These are phyloP conservation scores for Rhabdornis inornatus DNA, from an alignment of 2,113 vertebrate genomes.

Conservation along the genomic window DNA sequence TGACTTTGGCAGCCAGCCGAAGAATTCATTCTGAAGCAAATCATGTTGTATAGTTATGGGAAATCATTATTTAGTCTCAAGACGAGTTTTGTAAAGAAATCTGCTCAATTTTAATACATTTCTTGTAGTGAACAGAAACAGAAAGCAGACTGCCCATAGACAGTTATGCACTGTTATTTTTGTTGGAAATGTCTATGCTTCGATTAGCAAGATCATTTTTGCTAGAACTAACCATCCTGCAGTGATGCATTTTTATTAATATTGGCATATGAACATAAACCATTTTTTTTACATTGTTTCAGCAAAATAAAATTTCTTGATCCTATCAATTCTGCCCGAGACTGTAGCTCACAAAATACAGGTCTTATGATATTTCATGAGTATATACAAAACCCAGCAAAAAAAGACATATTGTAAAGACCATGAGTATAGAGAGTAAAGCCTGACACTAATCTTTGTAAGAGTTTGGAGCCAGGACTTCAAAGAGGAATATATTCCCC, in stretches of 20 bases:
- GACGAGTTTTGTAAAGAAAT: background rate
- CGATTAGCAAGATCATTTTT: background rate
- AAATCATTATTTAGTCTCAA: background rate
- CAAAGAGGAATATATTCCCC: background rate
- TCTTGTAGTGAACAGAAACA: background rate
- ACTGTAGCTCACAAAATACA: background rate
- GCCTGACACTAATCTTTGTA: background rate
- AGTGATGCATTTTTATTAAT: background rate
- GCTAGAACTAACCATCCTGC: background rate
- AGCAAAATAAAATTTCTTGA: background rate
- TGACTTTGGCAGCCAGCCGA: background rate
- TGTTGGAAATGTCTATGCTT: background rate
- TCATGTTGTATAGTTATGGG: background rate
- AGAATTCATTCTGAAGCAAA: conserved; percentile 2
- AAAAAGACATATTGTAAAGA: background rate
- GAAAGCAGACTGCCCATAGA: background rate
- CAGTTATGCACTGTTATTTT: background rate
- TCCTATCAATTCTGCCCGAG: background rate
- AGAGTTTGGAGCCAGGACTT: background rate
- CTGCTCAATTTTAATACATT: background rate
- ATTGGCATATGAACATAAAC: background rate
- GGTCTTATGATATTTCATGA: background rate
- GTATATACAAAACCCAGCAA: background rate
- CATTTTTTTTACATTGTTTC: conserved; percentile 1
- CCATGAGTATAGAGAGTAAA: background rate